Base-by-base conservation (phyloP, 2,888 invertebrate genomes). In the Beris chalybata region DNA sequence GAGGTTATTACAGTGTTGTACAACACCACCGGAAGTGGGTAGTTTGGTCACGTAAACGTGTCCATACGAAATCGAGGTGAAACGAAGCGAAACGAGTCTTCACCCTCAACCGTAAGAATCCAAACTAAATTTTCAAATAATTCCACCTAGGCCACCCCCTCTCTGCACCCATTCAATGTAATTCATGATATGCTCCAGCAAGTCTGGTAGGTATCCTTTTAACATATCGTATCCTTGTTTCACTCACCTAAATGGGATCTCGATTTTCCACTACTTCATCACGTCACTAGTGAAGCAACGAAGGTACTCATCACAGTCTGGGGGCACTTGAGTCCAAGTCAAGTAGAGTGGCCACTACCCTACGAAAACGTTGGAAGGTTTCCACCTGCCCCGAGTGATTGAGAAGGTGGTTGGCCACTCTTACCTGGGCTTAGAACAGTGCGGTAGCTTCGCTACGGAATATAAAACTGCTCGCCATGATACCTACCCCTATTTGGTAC, bases 21-120 rank as follows among this genome's bases (percentile, higher is more conserved):
- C 22, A 63, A 63, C 63, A 63, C 13, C 29, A 38, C 48, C 13
- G 53, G 48, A 63, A 63, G 48, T 63, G 63, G 63, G 48, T 63
- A 63, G 63, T 63, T 63, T 63, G 63, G 63, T 63, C 63, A 63
- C 63, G 63, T 63, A 53, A 63, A 59, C 48, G 29, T 31, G 31
- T 30, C 31, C 48, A 31, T 59, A 47, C 48, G 47, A 59, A 43
- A 59, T 13, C 30, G n/a, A 11, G 7, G 9, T 30, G 47, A 31
- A 48, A 59, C 31, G 48, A 48, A 59, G 31, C 48, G 58, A 59
- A 59, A 32, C 58, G 48, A 59, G 31, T 59, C 58, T 47, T 59
- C 58, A 59, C 58, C 58, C 47, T 9, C 45, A 22, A n/a, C n/a
- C 48, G 48, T 31, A 48, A 59, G 58, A 48, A 48, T 57, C 5